These are phyloP conservation scores for Napeogenes sylphis DNA, from an alignment of 2,888 invertebrate genomes.

Conservation along the genomic window DNA sequence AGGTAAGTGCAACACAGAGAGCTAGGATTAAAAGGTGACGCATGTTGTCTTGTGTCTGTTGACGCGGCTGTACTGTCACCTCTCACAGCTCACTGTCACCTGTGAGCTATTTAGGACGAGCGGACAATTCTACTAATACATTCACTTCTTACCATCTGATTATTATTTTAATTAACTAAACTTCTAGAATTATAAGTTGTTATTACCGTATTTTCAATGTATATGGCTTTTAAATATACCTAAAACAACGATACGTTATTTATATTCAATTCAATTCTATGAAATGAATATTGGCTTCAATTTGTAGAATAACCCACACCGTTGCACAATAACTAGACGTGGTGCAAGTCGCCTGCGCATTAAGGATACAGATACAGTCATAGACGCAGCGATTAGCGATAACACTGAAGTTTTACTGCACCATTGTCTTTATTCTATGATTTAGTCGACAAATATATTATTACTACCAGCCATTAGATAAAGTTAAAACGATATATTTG, in stretches of 20 bases:
- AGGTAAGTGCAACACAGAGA: slow-evolving; percentile 34
- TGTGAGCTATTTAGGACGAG: slow-evolving; percentile 27
- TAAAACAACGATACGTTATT: too few species aligned
- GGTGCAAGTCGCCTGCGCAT: slow-evolving; percentile 37
- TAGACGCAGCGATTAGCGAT: slow-evolving; percentile 7
- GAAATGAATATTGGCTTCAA: slow-evolving; percentile 2
- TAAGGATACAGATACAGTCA: slow-evolving; percentile 8
- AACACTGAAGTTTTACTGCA: not conserved
- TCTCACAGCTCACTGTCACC: slow-evolving; percentile 28
- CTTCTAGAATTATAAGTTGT: too few species aligned
- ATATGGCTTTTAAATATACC: too few species aligned
- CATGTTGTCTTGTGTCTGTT: slow-evolving; percentile 37
- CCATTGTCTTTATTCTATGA: not conserved
- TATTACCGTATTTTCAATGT: too few species aligned
- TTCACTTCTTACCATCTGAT: not conserved
- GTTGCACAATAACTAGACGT: slow-evolving; percentile 42
- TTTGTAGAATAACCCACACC: slow-evolving; percentile 41
- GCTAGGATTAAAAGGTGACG: slow-evolving; percentile 45
- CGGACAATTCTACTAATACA: slow-evolving; percentile 36
- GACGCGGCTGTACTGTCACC: slow-evolving; percentile 29
- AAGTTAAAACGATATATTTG: not conserved
- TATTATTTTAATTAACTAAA: too few species aligned
- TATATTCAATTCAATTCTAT: not conserved
- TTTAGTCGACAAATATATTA: not conserved
- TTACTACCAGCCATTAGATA: not conserved